Conservation (phyloP, 2,113 vertebrate genomes). For the Etia nguti region DNA sequence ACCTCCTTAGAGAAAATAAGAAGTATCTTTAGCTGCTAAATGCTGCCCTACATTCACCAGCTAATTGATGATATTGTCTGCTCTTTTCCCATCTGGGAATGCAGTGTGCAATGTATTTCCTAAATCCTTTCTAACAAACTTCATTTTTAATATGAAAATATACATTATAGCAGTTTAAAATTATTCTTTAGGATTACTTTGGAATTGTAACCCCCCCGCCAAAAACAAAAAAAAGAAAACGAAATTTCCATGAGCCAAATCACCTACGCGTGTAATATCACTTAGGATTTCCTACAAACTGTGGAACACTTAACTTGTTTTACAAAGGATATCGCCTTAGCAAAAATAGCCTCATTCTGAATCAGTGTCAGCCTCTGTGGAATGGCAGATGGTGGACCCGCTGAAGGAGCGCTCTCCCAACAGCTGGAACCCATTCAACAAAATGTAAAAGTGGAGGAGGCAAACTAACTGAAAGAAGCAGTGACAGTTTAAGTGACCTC, state of each 20-base stretch:
- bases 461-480: neutral
- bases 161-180: neutral
- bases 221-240: neutral
- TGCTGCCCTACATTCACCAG: neutral
- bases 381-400: slow-evolving; percentile 23
- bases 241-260: neutral
- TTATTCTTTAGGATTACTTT: neutral
- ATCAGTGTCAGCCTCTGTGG: neutral
- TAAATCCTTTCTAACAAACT: neutral
- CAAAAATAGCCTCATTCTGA: neutral
- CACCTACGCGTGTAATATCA: neutral
- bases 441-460: neutral
- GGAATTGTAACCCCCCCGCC: accelerated
- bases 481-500: neutral
- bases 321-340: neutral
- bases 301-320: neutral
- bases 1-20: neutral
- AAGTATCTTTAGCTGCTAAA: neutral
- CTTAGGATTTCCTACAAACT: neutral
- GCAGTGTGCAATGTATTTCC: neutral
- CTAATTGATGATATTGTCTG: neutral
- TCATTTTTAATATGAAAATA: neutral
- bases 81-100: neutral
- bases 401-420: neutral
- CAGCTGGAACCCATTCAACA: slow-evolving; percentile 5